Evolutionary conservation across 2,888 invertebrate genomes (phyloP).

Genomic region (Hylaea fasciaria): DNA sequence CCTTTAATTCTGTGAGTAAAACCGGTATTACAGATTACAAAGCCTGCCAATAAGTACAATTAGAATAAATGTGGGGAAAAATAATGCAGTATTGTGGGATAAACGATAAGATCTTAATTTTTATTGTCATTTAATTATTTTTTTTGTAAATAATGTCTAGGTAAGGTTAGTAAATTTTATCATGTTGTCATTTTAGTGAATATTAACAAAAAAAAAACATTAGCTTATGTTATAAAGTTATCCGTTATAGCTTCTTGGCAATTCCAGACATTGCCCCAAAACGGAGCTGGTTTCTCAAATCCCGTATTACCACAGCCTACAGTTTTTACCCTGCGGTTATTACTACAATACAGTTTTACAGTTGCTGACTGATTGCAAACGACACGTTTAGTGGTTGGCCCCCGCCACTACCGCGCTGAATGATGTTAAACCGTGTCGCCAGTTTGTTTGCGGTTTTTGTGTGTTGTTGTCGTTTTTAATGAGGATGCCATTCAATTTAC

Average conservation of each 20-base stretch:
- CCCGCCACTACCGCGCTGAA: background rate
- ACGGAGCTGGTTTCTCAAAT: no score
- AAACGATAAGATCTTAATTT: background rate
- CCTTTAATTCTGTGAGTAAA: background rate
- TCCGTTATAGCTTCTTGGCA: no score
- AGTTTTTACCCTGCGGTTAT: no score
- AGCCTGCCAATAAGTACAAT: constrained; percentile 5
- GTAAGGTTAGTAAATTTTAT: no score
- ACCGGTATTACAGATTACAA: constrained; percentile 15
- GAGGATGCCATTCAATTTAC: constrained; percentile 1
- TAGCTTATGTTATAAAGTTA: no score
- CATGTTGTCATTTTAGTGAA: no score
- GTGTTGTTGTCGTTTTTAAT: constrained; percentile 5
- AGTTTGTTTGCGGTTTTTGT: constrained; percentile 15
- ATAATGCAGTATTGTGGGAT: constrained; percentile 2
- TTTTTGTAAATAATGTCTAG: no score
- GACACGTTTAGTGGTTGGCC: constrained; percentile 6
- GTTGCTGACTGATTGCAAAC: background rate
- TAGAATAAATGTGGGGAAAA: constrained; percentile 7
- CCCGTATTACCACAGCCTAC: no score
- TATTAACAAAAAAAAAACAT: no score
- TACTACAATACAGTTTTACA: no score
- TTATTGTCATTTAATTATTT: background rate
- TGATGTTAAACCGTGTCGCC: constrained; percentile 5
- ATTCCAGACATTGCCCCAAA: no score